These are phyloP conservation scores for Lasioglossum morio DNA, from an alignment of 2,888 invertebrate genomes.

Conservation along the genomic window DNA sequence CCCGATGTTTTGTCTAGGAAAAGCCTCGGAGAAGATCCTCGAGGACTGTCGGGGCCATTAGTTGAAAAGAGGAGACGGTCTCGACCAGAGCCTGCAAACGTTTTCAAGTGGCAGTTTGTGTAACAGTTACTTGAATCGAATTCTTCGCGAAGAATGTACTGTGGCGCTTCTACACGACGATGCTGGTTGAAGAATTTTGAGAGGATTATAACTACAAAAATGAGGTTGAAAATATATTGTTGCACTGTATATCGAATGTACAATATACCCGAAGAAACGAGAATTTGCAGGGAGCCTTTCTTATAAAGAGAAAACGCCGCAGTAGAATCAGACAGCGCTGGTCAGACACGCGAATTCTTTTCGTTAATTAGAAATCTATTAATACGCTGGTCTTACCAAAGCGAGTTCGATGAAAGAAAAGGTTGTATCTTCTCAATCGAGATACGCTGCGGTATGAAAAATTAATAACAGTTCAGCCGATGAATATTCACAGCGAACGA, in stretches of 20 bases:
- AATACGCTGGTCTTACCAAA: neutral
- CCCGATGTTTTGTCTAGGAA: conserved; percentile 34
- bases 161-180: neutral
- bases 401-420: neutral
- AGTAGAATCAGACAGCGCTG: conserved; percentile 16
- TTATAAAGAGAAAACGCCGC: too few species aligned
- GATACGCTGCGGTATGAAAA: neutral
- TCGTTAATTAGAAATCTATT: neutral
- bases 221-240: neutral
- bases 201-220: neutral
- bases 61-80: conserved; percentile 31
- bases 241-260: neutral
- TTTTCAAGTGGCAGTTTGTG: conserved; percentile 10
- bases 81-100: conserved; percentile 18
- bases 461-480: neutral
- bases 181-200: neutral
- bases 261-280: neutral
- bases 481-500: neutral
- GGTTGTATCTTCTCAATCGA: neutral
- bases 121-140: conserved; percentile 5
- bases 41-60: conserved; percentile 43
- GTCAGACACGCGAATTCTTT: neutral
- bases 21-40: conserved; percentile 27
- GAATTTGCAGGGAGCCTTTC: neutral
- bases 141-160: neutral